phyloP scores from a whole-genome alignment of 2,888 invertebrate genomes.

The Aleiodes alternator region DNA sequence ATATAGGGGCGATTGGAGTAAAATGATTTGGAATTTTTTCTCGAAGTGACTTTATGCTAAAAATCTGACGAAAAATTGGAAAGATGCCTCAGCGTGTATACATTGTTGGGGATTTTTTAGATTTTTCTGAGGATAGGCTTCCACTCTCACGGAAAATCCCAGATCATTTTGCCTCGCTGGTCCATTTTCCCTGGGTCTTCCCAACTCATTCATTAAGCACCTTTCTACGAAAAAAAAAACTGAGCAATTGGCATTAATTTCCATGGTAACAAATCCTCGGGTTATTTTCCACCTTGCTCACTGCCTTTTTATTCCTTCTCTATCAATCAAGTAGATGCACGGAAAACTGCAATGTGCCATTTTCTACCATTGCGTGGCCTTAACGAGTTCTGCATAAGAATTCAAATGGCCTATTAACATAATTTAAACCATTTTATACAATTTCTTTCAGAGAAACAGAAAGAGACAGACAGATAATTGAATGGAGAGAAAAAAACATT shows the following conservation, averaged over 20 bases:
- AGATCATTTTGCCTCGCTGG: too few species aligned
- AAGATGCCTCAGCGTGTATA: too few species aligned
- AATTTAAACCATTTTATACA: constrained; percentile 39
- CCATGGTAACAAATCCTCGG: not conserved
- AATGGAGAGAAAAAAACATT: constrained; percentile 44
- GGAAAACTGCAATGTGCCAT: constrained; percentile 37
- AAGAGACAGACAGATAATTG: constrained; percentile 10
- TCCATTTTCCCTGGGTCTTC: too few species aligned
- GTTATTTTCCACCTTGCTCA: constrained; percentile 3
- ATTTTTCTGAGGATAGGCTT: too few species aligned
- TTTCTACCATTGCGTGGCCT: constrained; percentile 50
- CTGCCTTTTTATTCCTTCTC: constrained; percentile 28
- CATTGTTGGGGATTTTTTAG: too few species aligned
- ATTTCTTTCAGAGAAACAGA: constrained; percentile 24
- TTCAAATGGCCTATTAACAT: constrained; percentile 34
- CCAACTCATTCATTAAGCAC: too few species aligned
- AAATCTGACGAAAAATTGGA: too few species aligned
- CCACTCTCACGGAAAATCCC: too few species aligned
- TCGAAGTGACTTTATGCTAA: too few species aligned
- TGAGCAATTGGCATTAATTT: constrained; percentile 34
- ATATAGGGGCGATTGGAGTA: not conserved
- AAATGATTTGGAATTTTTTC: too few species aligned
- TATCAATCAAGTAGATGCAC: constrained; percentile 34
- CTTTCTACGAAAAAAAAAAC: too few species aligned
- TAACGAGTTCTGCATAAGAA: constrained; percentile 44